A percentile compares a stretch with the other conserved stretches of the same genome.
These are phyloP conservation scores for Streblospio benedicti DNA, from an alignment of 1,140 invertebrate genomes.

Conservation along the genomic window DNA sequence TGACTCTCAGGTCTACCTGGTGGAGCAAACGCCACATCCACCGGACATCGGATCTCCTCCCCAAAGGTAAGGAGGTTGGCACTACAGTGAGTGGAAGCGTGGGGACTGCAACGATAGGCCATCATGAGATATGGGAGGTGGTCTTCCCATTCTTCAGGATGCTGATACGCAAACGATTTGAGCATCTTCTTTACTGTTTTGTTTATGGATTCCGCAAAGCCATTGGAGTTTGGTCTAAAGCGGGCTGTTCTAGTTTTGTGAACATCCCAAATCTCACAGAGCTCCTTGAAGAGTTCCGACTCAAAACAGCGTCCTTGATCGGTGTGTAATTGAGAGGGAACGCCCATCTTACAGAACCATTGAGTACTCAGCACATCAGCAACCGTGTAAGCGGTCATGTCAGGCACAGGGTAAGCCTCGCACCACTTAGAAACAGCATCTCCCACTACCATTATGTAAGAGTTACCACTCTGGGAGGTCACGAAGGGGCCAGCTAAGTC, in stretches of 20 bases:
- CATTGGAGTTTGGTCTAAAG: conserved; percentile 26
- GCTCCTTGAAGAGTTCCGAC: conserved; percentile 15
- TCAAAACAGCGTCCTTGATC: conserved; percentile 35
- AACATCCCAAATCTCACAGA: conserved; percentile 17
- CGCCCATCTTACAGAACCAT: conserved; percentile 35
- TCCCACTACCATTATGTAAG: conserved; percentile 38
- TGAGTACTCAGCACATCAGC: conserved; percentile 36
- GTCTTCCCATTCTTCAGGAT: conserved; percentile 24
- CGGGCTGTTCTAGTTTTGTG: conserved; percentile 16
- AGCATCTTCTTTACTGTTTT: conserved; percentile 13
- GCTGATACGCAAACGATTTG: conserved; percentile 21
- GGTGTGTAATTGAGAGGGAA: conserved; percentile 33
- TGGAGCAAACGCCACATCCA: conserved; percentile 16
- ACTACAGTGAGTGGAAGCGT: conserved; percentile 20
- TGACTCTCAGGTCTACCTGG: no score
- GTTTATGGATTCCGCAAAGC: conserved; percentile 10
- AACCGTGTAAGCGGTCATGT: conserved; percentile 39
- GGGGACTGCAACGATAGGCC: conserved; percentile 21
- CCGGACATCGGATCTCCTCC: conserved; percentile 17
- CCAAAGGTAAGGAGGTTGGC: conserved; percentile 23
- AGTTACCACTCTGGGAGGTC: conserved; percentile 25
- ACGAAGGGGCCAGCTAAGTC: no score
- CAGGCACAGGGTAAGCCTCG: conserved; percentile 35
- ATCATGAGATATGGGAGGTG: conserved; percentile 19
- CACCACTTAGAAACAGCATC: conserved; percentile 45